Conservation (phyloP, 2,113 vertebrate genomes). For the Oceanodroma tethys region DNA sequence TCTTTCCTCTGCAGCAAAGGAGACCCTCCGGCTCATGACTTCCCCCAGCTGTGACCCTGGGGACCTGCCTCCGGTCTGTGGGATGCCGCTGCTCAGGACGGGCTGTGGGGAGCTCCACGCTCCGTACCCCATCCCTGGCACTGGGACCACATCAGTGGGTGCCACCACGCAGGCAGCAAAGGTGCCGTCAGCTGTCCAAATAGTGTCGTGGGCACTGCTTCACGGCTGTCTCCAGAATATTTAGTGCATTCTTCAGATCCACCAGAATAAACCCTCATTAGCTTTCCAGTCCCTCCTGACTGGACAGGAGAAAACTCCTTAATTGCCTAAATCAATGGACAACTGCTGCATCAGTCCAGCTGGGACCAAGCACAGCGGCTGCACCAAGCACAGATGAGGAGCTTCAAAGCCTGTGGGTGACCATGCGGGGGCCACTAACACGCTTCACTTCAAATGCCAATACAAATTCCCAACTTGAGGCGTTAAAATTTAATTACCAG, state of each 20-base stretch:
- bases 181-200: background rate
- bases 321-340: background rate
- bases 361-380: background rate
- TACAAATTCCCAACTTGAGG: background rate
- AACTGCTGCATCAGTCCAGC: accelerated
- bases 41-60: background rate
- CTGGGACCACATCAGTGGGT: background rate
- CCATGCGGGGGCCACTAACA: accelerated
- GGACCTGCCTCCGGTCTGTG: background rate
- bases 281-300: background rate
- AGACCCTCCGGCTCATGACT: accelerated
- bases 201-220: accelerated
- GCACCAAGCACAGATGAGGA: background rate
- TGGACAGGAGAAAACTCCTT: background rate
- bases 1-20: background rate
- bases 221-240: background rate
- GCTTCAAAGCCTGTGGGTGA: background rate
- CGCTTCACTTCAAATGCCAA: background rate
- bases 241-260: background rate
- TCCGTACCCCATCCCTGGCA: background rate
- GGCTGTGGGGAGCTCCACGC: background rate
- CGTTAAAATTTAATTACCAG: conserved; percentile 28
- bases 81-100: accelerated
- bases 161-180: background rate
- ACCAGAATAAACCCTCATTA: background rate